A percentile compares a stretch with the other conserved stretches of the same genome.
Conservation (phyloP, 2,113 vertebrate genomes). For the Lamprologus lemairii region DNA sequence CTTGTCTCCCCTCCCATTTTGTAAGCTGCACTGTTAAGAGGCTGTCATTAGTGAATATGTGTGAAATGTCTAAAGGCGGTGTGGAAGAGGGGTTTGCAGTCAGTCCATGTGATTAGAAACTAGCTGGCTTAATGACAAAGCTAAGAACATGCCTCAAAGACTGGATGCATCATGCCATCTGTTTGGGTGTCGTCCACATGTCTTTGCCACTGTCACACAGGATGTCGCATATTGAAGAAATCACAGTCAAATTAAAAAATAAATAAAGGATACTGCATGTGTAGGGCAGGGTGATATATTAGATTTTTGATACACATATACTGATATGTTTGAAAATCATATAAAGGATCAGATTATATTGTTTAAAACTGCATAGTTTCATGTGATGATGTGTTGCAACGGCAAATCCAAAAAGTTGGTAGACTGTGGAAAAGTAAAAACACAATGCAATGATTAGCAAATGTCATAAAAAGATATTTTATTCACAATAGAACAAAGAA, state of each 20-base stretch:
- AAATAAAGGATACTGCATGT: background rate
- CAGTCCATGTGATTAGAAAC: background rate
- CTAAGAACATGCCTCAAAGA: background rate
- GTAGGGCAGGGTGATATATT: background rate
- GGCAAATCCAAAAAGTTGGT: background rate
- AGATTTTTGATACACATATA: background rate
- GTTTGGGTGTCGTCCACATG: background rate
- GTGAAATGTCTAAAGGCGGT: background rate
- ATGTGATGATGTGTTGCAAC: background rate
- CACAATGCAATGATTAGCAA: background rate
- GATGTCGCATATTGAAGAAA: background rate
- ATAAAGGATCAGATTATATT: background rate
- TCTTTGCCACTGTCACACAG: background rate
- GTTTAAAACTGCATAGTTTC: background rate
- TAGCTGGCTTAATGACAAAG: background rate
- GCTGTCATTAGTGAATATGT: slow-evolving; percentile 17
- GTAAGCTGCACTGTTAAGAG: slow-evolving; percentile 7
- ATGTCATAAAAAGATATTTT: background rate
- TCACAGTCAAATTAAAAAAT: background rate
- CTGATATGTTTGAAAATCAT: background rate
- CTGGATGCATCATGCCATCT: background rate
- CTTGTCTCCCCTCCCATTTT: slow-evolving; percentile 18
- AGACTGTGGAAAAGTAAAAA: background rate
- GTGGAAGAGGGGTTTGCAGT: background rate
- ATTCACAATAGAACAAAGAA: background rate